Conservation (phyloP, 2,797 vertebrate species). For the Hafferia zeledoni region DNA sequence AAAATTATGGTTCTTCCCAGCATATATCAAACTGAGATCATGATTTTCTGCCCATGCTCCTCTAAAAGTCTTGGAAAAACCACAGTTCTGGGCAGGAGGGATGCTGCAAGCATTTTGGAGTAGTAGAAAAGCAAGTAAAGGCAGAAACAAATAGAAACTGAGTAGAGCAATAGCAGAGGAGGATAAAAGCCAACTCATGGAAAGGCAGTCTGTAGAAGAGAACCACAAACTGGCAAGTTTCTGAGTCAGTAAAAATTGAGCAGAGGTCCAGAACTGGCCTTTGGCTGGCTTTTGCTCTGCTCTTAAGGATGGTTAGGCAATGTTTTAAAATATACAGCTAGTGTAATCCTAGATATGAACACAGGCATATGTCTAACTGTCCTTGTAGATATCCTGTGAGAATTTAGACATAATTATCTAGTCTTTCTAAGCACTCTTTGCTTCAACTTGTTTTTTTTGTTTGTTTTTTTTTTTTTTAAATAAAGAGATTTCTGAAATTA, state of each 20-base stretch:
- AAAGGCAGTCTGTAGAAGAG: neutral
- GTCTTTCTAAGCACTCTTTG: neutral
- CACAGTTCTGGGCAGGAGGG: neutral
- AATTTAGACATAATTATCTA: neutral
- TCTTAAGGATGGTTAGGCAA: neutral
- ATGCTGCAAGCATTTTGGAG: neutral
- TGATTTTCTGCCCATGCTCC: neutral
- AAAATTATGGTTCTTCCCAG: neutral
- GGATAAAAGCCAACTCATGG: neutral
- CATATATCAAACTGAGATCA: neutral
- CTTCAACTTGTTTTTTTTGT: neutral
- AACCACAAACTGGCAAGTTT: neutral
- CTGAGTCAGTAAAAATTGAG: neutral
- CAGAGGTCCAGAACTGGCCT: neutral
- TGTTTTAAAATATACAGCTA: neutral
- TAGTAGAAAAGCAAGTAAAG: neutral
- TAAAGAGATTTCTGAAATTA: neutral
- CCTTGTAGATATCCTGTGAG: neutral
- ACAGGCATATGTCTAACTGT: neutral
- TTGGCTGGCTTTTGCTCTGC: neutral
- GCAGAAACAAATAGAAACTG: neutral
- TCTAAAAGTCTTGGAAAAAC: neutral
- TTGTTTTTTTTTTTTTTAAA: neutral
- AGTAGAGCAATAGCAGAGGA: neutral
- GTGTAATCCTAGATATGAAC: neutral